phyloP scores from a whole-genome alignment of 1,140 invertebrate species.

The Formica selysi region DNA sequence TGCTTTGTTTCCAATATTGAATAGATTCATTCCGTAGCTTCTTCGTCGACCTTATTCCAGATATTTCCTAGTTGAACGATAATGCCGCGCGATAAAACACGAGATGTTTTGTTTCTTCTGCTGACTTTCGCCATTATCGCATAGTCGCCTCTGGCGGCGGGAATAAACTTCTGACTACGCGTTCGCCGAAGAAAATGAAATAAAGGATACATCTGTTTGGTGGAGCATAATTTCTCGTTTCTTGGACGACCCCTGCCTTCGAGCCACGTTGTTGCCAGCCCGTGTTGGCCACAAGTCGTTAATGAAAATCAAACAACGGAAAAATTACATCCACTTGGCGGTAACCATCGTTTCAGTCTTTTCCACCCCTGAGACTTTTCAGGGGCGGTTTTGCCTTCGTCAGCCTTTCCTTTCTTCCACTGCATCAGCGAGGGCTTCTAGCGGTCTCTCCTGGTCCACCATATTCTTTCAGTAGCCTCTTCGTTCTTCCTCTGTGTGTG shows the following conservation, averaged over 20 bases:
- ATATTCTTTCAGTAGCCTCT: constrained; percentile 34
- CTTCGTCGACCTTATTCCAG: constrained; percentile 30
- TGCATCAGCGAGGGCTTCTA: constrained; percentile 66
- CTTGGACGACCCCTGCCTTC: constrained; percentile 67
- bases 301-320: constrained; percentile 87
- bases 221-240: constrained; percentile 79
- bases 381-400: constrained; percentile 76
- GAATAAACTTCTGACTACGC: constrained; percentile 58
- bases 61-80: constrained; percentile 41
- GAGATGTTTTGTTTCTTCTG: constrained; percentile 67
- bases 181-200: constrained; percentile 73
- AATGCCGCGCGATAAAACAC: constrained; percentile 64
- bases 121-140: constrained; percentile 69
- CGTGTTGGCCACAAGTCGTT: constrained; percentile 83
- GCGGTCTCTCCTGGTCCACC: constrained; percentile 42
- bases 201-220: constrained; percentile 79
- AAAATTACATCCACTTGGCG: constrained; percentile 83
- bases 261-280: constrained; percentile 67
- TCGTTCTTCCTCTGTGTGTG: background rate
- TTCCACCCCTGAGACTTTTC: constrained; percentile 77
- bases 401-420: constrained; percentile 77
- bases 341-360: constrained; percentile 74
- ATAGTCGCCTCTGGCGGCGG: constrained; percentile 5
- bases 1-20: constrained; percentile 23
- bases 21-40: constrained; percentile 22